Conservation (phyloP, 2,797 vertebrate genomes). For the Xyrichtys novacula region DNA sequence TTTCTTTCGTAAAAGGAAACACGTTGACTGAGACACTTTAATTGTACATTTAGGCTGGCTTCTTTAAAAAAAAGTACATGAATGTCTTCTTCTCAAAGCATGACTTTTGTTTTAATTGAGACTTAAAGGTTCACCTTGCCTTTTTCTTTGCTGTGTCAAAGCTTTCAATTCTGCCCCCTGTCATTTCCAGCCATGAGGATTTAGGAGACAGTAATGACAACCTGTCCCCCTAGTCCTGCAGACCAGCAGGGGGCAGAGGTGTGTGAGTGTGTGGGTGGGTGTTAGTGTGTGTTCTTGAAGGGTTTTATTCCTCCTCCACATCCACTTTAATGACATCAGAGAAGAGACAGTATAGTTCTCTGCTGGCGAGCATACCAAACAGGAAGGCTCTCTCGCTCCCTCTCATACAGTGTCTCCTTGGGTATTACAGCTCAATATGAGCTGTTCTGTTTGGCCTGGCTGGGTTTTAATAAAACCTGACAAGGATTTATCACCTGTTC, state of each 20-base stretch:
- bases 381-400: slow-evolving; percentile 54
- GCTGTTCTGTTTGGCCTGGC: slow-evolving; percentile 80
- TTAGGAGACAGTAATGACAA: slow-evolving; percentile 60
- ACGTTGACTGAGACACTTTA: not conserved
- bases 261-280: slow-evolving; percentile 25
- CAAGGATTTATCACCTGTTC: slow-evolving; percentile 86
- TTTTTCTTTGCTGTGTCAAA: slow-evolving; percentile 31
- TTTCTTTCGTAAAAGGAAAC: slow-evolving; percentile 2
- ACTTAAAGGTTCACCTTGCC: slow-evolving; percentile 37
- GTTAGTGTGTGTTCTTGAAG: slow-evolving; percentile 37
- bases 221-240: slow-evolving; percentile 34
- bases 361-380: slow-evolving; percentile 72
- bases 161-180: slow-evolving; percentile 31
- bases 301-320: slow-evolving; percentile 55
- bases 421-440: slow-evolving; percentile 82
- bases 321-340: slow-evolving; percentile 74
- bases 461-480: slow-evolving; percentile 85
- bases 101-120: slow-evolving; percentile 38
- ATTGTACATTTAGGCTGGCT: not conserved
- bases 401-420: slow-evolving; percentile 71
- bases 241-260: slow-evolving; percentile 73
- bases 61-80: slow-evolving; percentile 1
- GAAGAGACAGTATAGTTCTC: slow-evolving; percentile 62
- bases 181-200: slow-evolving; percentile 48
- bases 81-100: slow-evolving; percentile 9